Evolutionary conservation across 1,140 invertebrate species (phyloP), one percentile per base, ranked within the genome.

Genomic region (Lasioglossum albipes): DNA sequence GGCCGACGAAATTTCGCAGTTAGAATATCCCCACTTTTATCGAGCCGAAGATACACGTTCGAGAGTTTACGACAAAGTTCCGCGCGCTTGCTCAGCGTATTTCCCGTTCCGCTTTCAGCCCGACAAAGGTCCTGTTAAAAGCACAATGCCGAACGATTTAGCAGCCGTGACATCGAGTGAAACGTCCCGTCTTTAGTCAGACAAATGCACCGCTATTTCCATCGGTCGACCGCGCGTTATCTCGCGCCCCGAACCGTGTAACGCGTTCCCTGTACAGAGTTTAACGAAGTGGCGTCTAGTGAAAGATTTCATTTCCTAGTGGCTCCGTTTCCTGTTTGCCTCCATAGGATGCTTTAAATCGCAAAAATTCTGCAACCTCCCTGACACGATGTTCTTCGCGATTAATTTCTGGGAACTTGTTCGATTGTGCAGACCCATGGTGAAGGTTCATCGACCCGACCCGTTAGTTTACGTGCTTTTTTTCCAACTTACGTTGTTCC

Each of bases 401-500:
- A 36, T 36, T 36, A 36, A 2, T 36, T 36, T 5, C 36, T 2
- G 36, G 36, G 62, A 7, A 16, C 52, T 62, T 13, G 31, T 7
- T 36, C 62, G 27, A 41, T 66, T 42, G 16, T 66, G 31, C 5
- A 36, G 36, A 36, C 36, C 2, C 27, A 18, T n/a, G 5, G 20
- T 0, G 12, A 18, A 13, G 16, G 12, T 77, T 65, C 5, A 10
- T 52, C 22, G 7, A 0, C 7, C n/a, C 31, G 7, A 22, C 7
- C 45, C 5, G 4, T 18, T 41, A 10, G 6, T 76, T 22, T n/a
- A 4, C n/a, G 22, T 13, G 9, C 13, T 22, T 36, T 76, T 42
- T 52, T 2, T 9, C 18, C 20, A 59, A 94, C 94, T 95, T 88
- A 96, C 96, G 87, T 96, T 96, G 88, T 96, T 96, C 83, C 95